These are phyloP conservation scores for Sialis fuliginosa DNA, from an alignment of 2,888 invertebrate species.

Conservation along the genomic window DNA sequence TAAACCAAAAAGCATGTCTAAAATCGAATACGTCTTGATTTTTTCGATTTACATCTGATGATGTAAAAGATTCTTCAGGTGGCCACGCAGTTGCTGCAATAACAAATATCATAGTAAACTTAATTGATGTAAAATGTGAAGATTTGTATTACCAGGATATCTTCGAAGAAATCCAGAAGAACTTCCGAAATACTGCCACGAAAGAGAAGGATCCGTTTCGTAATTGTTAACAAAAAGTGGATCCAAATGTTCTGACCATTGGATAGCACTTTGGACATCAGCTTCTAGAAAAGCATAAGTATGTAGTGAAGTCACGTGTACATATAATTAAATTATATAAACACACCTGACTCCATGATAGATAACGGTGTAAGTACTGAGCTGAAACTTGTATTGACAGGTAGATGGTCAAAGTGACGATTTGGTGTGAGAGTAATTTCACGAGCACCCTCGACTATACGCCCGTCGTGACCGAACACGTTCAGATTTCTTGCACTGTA, in stretches of 20 bases:
- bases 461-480: conserved; percentile 58
- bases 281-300: conserved; percentile 31
- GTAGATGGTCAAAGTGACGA: conserved; percentile 72
- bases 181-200: conserved; percentile 99
- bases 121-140: not conserved
- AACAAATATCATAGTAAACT: not conserved
- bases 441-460: conserved; percentile 47
- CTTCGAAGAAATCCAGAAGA: conserved; percentile 88
- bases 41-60: conserved; percentile 50
- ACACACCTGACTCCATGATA: conserved; percentile 48
- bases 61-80: conserved; percentile 41
- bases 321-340: not conserved
- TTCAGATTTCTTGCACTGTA: conserved; percentile 70
- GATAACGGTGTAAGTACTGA: conserved; percentile 77
- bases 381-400: conserved; percentile 68
- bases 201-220: conserved; percentile 73
- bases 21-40: conserved; percentile 84
- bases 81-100: conserved; percentile 63
- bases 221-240: conserved; percentile 79
- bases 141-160: conserved; percentile 63
- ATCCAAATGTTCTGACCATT: conserved; percentile 90
- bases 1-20: conserved; percentile 87
- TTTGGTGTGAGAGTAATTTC: conserved; percentile 57
- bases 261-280: conserved; percentile 75
- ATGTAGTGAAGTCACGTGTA: not conserved